Evolutionary conservation across 2,797 vertebrate genomes (phyloP), one percentile per base, ranked within the genome.

Genomic region (Sebastiscus albofasciatus): DNA sequence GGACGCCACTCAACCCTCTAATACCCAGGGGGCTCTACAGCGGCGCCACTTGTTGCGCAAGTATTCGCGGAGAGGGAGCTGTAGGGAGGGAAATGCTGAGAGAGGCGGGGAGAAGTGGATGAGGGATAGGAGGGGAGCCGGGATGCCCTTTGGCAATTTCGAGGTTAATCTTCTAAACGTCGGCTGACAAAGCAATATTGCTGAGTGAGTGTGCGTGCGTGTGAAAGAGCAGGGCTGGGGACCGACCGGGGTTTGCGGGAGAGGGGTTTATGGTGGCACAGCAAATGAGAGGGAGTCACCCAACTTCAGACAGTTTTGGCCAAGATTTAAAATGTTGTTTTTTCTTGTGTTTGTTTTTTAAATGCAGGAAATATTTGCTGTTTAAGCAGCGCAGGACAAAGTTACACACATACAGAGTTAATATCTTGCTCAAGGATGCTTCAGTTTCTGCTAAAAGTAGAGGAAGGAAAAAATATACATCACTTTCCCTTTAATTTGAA

Each of bases 21-120:
- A 94, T 92, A 90, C 94, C 93, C 94, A 92, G 87, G 91, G 93
- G 93, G 91, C 89, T 94, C 92, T 82, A 26, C 85, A 73, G 89
- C 84, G 94, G 94, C 94, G 95, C 95, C 95, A 94, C 87, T 93
- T 93, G 89, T 95, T 95, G 93, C 87, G 90, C 93, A 95, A 95
- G 89, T 83, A 65, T 90, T 87, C 87, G 9, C 81, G 79, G 83
- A 89, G 87, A 81, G 79, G 77, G 85, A 90, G 83, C 77, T 84
- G 65, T 75, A 71, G 74, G 77, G 89, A 87, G 81, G 82, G 89
- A 90, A 87, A 85, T 62, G 59, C 39, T 75, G 90, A 62, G 87
- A 87, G 87, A 86, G 72, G 83, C 24, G 49, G 70, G 75, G 75
- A 72, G 85, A 52, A 71, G 84, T 18, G 42, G 76, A 12, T 16